A percentile compares a stretch with the other conserved stretches of the same genome.
phyloP scores from a whole-genome alignment of 2,888 invertebrate species.

The Agriopis marginaria region DNA sequence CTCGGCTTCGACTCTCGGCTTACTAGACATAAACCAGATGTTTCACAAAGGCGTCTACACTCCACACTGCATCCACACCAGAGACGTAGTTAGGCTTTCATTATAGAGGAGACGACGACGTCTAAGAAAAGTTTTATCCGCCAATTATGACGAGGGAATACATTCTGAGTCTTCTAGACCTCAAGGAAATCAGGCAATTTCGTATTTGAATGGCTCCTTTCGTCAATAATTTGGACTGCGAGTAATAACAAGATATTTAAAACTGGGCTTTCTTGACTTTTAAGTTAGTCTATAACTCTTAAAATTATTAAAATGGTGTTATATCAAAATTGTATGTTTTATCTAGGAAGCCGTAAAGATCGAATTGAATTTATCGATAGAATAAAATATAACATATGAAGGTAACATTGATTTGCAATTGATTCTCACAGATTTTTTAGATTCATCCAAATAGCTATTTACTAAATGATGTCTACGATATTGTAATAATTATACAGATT shows the following conservation, averaged over 20 bases:
- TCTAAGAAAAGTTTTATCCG: not conserved
- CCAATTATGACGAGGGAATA: not conserved
- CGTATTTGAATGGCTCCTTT: not conserved
- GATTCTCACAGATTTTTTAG: too few species aligned
- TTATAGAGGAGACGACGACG: not conserved
- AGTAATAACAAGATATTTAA: not conserved
- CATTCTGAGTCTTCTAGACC: slow-evolving; percentile 12
- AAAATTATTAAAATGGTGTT: too few species aligned
- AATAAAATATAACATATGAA: too few species aligned
- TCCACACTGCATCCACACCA: slow-evolving; percentile 24
- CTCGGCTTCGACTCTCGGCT: slow-evolving; percentile 51
- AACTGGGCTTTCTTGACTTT: not conserved
- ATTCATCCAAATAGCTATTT: too few species aligned
- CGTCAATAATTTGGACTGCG: not conserved
- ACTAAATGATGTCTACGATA: too few species aligned
- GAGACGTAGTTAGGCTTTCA: slow-evolving; percentile 10
- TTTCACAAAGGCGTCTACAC: slow-evolving; percentile 65
- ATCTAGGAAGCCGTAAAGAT: too few species aligned
- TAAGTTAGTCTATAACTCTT: too few species aligned
- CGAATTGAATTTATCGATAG: too few species aligned
- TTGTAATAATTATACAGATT: too few species aligned
- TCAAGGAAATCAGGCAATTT: slow-evolving; percentile 21
- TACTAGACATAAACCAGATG: slow-evolving; percentile 77
- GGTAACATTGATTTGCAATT: too few species aligned
- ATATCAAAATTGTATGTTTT: too few species aligned